Evolutionary conservation across 1,140 invertebrate genomes (phyloP), one percentile per base, ranked within the genome.

Genomic region (Gonioctena quinquepunctata): DNA sequence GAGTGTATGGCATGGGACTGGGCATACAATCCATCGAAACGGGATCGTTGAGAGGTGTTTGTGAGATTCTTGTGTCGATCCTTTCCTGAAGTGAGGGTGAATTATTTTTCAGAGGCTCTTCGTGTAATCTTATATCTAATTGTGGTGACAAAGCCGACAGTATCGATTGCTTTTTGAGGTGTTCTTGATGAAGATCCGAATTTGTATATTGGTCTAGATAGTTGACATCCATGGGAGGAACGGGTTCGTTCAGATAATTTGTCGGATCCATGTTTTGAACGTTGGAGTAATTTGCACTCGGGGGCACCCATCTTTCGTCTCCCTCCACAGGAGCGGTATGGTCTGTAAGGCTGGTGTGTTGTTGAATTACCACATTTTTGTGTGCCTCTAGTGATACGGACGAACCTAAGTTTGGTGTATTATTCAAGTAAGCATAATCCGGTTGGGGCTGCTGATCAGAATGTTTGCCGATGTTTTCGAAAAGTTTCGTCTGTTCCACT

Each of bases 291-390:
- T 83, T 84, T 21, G 84, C 84, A 73, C 87, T 88, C 2, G 88
- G 88, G 19, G 89, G 89, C 2, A 90, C 88, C 89, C 89, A 90
- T 64, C 89, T 80, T 75, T 90, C 89, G 70, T 90, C 89, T 0
- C 87, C 85, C 71, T 88, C 85, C 8, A 84, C 85, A 42, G 84
- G 83, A 19, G 72, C 69, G 50, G 80, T 80, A 69, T 79, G 77
- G 59, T 75, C 75, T 18, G 70, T 33, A 16, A 79, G 62, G 11
- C 69, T 71, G 68, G 76, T 72, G 27, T 78, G 74, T 62, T 77
- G 75, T 42, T 76, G 69, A 48, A 78, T 66, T 22, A 77, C 74
- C 21, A 81, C 65, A 42, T 66, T 73, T 70, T 81, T 79, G 28
- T 66, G 26, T 4, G 64, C 11, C 16, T 69, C 68, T 3, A 42